Conservation (phyloP, 2,797 vertebrate species). For the Chelon labrosus region DNA sequence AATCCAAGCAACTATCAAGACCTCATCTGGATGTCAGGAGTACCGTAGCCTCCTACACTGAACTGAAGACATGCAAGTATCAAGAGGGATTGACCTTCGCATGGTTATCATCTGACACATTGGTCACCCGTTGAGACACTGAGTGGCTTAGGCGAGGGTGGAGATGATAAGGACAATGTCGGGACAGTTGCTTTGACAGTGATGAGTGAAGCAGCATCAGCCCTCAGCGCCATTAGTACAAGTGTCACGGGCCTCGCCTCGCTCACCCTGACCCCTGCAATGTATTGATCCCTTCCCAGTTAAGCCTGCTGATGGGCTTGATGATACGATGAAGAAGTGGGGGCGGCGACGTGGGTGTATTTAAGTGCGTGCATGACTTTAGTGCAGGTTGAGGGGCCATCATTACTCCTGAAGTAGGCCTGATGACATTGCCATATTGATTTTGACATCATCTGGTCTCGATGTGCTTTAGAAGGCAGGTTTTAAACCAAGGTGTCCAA, state of each 20-base stretch:
- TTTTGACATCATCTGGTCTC: constrained; percentile 79
- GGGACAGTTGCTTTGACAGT: constrained; percentile 61
- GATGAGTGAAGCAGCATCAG: constrained; percentile 24
- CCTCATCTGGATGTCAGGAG: constrained; percentile 45
- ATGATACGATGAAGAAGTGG: constrained; percentile 76
- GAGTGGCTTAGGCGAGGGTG: constrained; percentile 67
- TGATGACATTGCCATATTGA: constrained; percentile 81
- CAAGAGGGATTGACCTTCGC: constrained; percentile 77
- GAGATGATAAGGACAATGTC: constrained; percentile 64
- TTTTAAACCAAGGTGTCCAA: constrained; percentile 64
- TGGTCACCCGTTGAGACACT: constrained; percentile 27
- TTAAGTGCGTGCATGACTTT: constrained; percentile 66
- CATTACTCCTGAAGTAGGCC: constrained; percentile 62
- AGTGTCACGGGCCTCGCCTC: constrained; percentile 66
- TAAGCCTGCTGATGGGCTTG: constrained; percentile 77
- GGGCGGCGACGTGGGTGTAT: constrained; percentile 44
- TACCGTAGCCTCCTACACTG: constrained; percentile 26
- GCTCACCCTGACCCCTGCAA: constrained; percentile 69
- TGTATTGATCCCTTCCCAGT: constrained; percentile 75
- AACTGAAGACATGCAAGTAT: constrained; percentile 55
- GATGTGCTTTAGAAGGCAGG: constrained; percentile 54
- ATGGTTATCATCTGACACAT: constrained; percentile 55
- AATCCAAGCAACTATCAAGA: background rate
- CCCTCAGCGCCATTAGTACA: constrained; percentile 63
- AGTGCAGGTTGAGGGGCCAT: constrained; percentile 52